Base-by-base conservation (phyloP, 1,140 invertebrate species). In the Drosophila bifasciata region DNA sequence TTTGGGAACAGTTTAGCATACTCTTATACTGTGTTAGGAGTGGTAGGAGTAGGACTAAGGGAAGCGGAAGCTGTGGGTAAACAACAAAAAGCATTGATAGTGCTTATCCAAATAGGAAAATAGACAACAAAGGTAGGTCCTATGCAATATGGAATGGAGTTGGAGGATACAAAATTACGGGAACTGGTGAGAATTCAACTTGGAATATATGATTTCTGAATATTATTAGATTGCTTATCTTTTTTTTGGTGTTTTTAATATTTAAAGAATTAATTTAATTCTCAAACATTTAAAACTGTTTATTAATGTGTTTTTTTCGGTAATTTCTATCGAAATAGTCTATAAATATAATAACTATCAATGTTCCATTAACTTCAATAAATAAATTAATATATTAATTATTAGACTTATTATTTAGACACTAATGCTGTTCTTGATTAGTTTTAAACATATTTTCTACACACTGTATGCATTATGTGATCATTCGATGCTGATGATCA, bases 41-140 rank as follows among this genome's bases (percentile, higher is more conserved):
- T 5, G 4, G 0, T 16, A 1, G 44, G 17, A 13, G 1, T 4
- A 32, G 3, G n/a, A n/a, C n/a, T n/a, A n/a, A n/a, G n/a, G 11
- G 36, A n/a, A 63, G 25, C 39, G 50, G 45, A 61, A 68, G 45
- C 28, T 51, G 44, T 28, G 60, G 49, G 59, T 59, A 66, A 69
- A 76, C 49, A 72, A 68, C 67, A 40, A 52, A 50, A 23, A 52
- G 19, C 61, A 71, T 58, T 77, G 81, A 71, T 75, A 77, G 73
- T 77, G 68, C 69, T 86, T 81, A 81, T 81, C 73, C 80, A 67
- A 83, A 70, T 50, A 50, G 16, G 11, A 9, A 39, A 9, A 58
- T 15, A 49, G 25, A 13, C 40, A 44, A 21, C 11, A 25, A 49
- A 2, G 25, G 15, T 32, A 17, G 17, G 16, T 21, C 5, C 8